Conservation (phyloP, 53 echinoderm and acorn worm species). For the Antedon mediterranea region DNA sequence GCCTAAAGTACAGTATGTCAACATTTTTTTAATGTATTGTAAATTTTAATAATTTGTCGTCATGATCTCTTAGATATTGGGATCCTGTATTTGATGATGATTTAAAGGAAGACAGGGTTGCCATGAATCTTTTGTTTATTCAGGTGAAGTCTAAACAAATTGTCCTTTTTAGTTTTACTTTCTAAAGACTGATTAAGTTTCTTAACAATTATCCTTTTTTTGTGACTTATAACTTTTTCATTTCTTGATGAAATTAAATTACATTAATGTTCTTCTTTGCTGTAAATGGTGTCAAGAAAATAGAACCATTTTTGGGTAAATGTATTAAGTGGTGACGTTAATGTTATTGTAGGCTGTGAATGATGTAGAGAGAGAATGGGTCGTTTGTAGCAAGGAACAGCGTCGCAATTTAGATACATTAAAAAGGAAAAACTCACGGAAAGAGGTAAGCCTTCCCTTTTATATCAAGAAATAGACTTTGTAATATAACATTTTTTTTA, state of each 20-base stretch:
- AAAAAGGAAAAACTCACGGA: conserved; percentile 63
- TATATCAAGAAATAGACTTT: too few relatives aligned
- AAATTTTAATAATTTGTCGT: too few relatives aligned
- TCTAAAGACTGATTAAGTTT: background rate
- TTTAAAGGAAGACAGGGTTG: conserved; percentile 59
- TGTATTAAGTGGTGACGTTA: too few relatives aligned
- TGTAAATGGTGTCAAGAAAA: too few relatives aligned
- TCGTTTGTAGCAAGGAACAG: conserved; percentile 52
- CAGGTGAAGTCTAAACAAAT: conserved; percentile 30
- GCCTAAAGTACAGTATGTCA: too few relatives aligned
- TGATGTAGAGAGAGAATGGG: conserved; percentile 78
- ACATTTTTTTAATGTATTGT: too few relatives aligned
- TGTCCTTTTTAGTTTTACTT: background rate
- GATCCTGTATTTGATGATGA: conserved; percentile 75
- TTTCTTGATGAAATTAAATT: too few relatives aligned
- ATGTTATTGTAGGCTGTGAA: conserved; percentile 35
- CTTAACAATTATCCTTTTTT: too few relatives aligned
- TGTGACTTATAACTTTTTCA: too few relatives aligned
- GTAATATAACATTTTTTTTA: too few relatives aligned
- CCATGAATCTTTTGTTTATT: conserved; percentile 72
- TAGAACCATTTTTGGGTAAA: too few relatives aligned
- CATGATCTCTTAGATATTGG: conserved; percentile 67
- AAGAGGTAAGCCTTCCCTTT: conserved; percentile 76
- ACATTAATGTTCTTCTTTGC: too few relatives aligned
- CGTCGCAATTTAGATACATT: conserved; percentile 52